Conservation (phyloP, 2,113 vertebrate species). For the Cyanoramphus novaezelandiae region DNA sequence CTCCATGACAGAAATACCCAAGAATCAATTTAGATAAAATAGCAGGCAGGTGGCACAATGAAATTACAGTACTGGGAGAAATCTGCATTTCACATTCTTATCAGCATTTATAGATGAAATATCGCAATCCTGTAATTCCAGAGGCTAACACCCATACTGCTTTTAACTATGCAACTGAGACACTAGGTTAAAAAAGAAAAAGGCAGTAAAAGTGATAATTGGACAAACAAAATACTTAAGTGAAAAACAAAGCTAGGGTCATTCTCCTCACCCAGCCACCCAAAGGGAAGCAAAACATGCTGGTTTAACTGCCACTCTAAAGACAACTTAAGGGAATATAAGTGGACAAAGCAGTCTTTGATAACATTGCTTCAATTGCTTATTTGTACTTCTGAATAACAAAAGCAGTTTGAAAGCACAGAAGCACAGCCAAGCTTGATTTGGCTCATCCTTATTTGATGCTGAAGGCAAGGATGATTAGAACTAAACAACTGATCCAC, state of each 20-base stretch:
- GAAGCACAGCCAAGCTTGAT: background rate
- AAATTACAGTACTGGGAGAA: background rate
- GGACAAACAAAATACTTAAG: background rate
- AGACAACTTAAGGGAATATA: background rate
- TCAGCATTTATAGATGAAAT: background rate
- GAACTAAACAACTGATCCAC: background rate
- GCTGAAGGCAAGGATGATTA: background rate
- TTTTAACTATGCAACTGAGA: background rate
- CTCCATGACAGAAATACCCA: background rate
- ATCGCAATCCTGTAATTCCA: background rate
- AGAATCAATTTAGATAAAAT: background rate
- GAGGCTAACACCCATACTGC: background rate
- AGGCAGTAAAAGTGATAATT: background rate
- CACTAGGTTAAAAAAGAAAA: rapidly evolving
- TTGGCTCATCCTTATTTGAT: background rate
- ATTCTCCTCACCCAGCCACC: background rate
- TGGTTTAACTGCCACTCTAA: background rate
- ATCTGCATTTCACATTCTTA: background rate
- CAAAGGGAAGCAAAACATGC: background rate
- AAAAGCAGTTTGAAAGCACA: background rate
- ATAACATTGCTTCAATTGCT: background rate
- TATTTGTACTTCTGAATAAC: background rate
- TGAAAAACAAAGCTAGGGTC: background rate
- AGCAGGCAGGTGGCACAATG: background rate
- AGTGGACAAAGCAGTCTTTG: background rate